Conservation (phyloP, 1,140 invertebrate genomes). For the Sycophila sp. region DNA sequence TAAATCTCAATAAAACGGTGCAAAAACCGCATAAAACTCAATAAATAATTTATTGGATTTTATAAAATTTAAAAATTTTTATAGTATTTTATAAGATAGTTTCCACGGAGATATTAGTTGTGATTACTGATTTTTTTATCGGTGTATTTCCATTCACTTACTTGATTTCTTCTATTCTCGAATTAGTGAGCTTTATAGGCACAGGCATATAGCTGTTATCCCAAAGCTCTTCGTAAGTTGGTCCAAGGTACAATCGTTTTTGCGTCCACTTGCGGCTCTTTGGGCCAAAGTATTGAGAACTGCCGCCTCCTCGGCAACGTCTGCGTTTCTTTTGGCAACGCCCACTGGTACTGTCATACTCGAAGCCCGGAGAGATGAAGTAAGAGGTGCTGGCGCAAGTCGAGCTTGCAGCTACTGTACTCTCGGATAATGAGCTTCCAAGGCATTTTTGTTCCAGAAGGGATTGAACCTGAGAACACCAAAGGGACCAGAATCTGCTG, state of each 20-base stretch:
- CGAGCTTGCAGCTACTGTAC: constrained; percentile 64
- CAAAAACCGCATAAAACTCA: no score
- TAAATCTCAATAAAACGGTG: no score
- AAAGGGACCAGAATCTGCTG: constrained; percentile 66
- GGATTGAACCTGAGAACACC: constrained; percentile 65
- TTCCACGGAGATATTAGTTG: no score
- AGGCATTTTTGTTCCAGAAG: constrained; percentile 54
- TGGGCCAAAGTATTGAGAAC: no score
- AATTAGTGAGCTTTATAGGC: constrained; percentile 46
- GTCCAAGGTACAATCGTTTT: constrained; percentile 53
- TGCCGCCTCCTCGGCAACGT: background rate
- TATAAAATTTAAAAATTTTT: no score
- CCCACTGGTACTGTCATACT: constrained; percentile 19
- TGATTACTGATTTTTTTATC: no score
- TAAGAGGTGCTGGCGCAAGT: constrained; percentile 62
- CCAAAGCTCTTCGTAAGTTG: constrained; percentile 45
- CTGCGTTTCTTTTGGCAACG: background rate
- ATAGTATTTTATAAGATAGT: no score
- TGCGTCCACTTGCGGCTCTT: constrained; percentile 42
- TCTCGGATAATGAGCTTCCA: constrained; percentile 66
- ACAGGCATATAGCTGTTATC: constrained; percentile 49
- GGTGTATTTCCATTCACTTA: background rate
- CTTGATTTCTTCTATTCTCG: constrained; percentile 43
- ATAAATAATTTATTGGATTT: no score
- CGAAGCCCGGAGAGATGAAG: constrained; percentile 49